Conservation (phyloP, 2,888 invertebrate genomes). For the Ptilodon capucinus region DNA sequence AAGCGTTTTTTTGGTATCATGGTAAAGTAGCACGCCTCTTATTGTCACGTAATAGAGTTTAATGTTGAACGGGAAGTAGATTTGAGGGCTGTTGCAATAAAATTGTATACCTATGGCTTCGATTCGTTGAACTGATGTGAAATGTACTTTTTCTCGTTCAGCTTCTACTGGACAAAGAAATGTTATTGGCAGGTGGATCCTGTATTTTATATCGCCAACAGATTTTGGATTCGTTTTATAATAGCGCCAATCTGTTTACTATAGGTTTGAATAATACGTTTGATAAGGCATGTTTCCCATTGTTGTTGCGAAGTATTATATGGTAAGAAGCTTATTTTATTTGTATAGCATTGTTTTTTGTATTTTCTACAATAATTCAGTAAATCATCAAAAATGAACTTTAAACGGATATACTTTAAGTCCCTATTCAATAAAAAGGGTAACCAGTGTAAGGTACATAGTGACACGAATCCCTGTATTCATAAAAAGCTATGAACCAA, state of each 20-base stretch:
- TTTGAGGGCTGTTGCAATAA: constrained; percentile 9
- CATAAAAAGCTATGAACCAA: too few relatives aligned
- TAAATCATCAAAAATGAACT: too few relatives aligned
- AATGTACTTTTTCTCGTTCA: constrained; percentile 56
- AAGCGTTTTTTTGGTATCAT: constrained; percentile 21
- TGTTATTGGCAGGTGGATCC: constrained; percentile 74
- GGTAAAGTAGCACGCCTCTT: constrained; percentile 5
- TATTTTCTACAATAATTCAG: too few relatives aligned
- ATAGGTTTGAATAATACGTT: constrained; percentile 30
- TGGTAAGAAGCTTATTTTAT: too few relatives aligned
- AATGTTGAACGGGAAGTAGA: constrained; percentile 6
- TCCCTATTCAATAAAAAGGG: too few relatives aligned
- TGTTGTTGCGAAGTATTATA: too few relatives aligned
- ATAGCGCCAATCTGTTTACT: constrained; percentile 37
- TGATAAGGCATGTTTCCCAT: constrained; percentile 13
- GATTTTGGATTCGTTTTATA: constrained; percentile 52
- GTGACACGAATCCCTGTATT: too few relatives aligned
- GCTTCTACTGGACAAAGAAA: constrained; percentile 65
- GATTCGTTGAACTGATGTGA: constrained; percentile 73
- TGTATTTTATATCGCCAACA: constrained; percentile 64
- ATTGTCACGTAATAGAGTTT: constrained; percentile 5
- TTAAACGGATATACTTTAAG: too few relatives aligned
- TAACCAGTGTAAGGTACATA: too few relatives aligned
- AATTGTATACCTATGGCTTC: constrained; percentile 43
- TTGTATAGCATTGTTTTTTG: too few relatives aligned